Evolutionary conservation across 2,113 vertebrate species (phyloP).

Genomic region (Silurus glanis): DNA sequence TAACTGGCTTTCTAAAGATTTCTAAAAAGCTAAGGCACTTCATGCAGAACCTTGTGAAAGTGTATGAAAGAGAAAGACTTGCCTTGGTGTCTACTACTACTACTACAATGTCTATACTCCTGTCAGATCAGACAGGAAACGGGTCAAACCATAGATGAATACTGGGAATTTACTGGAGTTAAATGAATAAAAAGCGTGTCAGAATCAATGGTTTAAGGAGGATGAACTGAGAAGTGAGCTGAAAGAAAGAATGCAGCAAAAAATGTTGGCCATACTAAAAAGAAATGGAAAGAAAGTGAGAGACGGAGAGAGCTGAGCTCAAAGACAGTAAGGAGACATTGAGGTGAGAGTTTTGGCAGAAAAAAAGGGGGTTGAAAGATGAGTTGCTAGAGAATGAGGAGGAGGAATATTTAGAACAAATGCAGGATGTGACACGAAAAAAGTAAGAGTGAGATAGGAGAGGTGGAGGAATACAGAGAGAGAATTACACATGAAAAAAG

Average conservation of each 20-base stretch:
- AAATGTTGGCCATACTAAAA: not conserved
- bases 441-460: not conserved
- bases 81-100: not conserved
- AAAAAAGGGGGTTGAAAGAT: not conserved
- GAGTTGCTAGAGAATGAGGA: not conserved
- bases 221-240: not conserved
- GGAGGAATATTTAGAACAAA: conserved; percentile 26
- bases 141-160: not conserved
- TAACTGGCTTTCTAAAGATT: not conserved
- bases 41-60: not conserved
- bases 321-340: not conserved
- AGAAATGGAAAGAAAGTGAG: not conserved
- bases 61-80: not conserved
- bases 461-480: not conserved
- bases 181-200: not conserved
- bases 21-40: not conserved
- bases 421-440: not conserved
- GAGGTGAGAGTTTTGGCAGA: not conserved
- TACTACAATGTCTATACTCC: not conserved
- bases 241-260: not conserved
- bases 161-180: not conserved
- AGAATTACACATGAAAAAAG: not conserved
- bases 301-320: not conserved
- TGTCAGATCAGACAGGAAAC: not conserved
- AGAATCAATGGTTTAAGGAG: not conserved